phyloP scores from a whole-genome alignment of 2,888 invertebrate genomes.

The Ephialtes manifestator region DNA sequence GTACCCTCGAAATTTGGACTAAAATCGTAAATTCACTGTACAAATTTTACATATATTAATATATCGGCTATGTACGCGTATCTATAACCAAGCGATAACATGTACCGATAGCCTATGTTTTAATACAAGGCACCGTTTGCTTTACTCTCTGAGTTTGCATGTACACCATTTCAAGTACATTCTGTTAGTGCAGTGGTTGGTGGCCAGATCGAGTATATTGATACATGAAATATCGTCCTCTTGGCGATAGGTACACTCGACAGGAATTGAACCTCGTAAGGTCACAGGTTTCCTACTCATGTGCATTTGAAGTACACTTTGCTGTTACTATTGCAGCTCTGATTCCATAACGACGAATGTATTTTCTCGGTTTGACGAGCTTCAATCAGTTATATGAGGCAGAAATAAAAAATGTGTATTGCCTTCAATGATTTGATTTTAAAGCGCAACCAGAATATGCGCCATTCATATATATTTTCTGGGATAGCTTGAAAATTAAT shows the following conservation, averaged over 20 bases:
- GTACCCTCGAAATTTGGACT: too few relatives aligned
- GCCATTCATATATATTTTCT: not conserved
- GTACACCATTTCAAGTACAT: not conserved
- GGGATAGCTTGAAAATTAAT: too few relatives aligned
- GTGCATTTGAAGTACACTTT: not conserved
- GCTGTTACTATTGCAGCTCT: not conserved
- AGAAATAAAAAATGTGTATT: not conserved
- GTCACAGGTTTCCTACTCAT: not conserved
- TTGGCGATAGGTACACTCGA: not conserved
- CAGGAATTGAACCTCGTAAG: not conserved
- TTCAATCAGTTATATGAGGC: not conserved
- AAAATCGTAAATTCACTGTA: too few relatives aligned
- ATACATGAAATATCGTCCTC: slow-evolving; percentile 1
- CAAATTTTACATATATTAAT: too few relatives aligned
- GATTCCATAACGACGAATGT: not conserved
- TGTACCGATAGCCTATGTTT: too few relatives aligned
- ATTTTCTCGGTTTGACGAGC: not conserved
- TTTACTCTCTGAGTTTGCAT: not conserved
- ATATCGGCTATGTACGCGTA: too few relatives aligned
- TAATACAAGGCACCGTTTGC: not conserved
- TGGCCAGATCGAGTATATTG: not conserved
- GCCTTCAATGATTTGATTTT: not conserved
- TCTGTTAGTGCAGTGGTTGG: not conserved
- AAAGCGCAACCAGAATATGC: not conserved
- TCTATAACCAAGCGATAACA: too few relatives aligned